Percentiles rank a stretch among this genome's conserved stretches.
Evolutionary conservation across 2,113 vertebrate species (phyloP).

Genomic region (Rhodinocichla rosea): DNA sequence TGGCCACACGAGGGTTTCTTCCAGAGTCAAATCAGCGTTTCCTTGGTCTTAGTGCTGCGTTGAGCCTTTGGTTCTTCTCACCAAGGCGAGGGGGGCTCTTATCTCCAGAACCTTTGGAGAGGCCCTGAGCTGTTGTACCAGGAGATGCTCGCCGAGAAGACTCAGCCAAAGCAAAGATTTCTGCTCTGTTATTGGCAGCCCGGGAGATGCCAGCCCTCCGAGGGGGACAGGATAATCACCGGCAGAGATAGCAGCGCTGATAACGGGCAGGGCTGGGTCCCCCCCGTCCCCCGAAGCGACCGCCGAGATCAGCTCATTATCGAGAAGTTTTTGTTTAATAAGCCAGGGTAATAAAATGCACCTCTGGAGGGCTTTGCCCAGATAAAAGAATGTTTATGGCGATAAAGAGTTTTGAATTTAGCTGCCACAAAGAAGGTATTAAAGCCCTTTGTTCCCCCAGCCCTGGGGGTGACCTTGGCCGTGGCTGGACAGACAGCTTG

Average conservation of each 20-base stretch:
- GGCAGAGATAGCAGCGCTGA: not conserved
- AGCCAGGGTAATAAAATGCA: slow-evolving; percentile 51
- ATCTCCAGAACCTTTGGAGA: not conserved
- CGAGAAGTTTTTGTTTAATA: slow-evolving; percentile 46
- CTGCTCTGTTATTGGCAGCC: not conserved
- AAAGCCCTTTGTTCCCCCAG: not conserved
- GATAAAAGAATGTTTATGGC: slow-evolving; percentile 43
- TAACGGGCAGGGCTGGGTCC: not conserved
- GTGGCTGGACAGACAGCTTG: not conserved
- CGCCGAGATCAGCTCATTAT: not conserved
- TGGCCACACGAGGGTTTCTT: rapidly evolving
- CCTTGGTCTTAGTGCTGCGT: rapidly evolving
- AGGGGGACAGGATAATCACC: not conserved
- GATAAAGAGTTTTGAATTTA: slow-evolving; percentile 51
- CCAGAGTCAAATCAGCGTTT: rapidly evolving
- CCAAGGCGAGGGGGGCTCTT: not conserved
- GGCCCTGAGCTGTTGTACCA: not conserved
- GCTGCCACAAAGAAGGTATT: not conserved
- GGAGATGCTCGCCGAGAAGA: not conserved
- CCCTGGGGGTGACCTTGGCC: slow-evolving; percentile 4
- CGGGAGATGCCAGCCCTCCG: not conserved
- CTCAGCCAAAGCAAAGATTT: not conserved
- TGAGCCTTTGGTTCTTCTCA: not conserved
- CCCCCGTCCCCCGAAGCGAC: not conserved
- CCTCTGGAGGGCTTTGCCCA: slow-evolving; percentile 42